Evolutionary conservation across 2,113 vertebrate genomes (phyloP).

Genomic region (Rhinogobius similis): DNA sequence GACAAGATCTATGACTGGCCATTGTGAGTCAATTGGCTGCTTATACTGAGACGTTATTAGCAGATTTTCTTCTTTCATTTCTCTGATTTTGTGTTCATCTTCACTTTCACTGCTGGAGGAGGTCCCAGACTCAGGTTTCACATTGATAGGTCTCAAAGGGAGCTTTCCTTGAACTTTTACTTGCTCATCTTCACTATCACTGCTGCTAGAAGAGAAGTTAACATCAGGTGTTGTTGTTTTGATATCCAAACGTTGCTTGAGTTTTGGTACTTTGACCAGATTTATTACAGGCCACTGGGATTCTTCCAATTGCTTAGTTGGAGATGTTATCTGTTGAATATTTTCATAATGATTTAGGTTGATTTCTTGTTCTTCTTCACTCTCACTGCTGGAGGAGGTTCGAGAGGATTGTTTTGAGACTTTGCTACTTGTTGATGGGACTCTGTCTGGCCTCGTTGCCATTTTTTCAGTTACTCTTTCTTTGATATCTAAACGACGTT

Average conservation of each 20-base stretch:
- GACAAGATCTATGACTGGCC: background rate
- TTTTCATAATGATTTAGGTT: background rate
- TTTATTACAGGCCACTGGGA: background rate
- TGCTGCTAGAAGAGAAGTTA: background rate
- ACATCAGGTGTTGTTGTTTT: background rate
- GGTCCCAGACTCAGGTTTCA: background rate
- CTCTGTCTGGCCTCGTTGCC: background rate
- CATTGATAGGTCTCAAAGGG: background rate
- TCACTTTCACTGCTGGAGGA: conserved; percentile 26
- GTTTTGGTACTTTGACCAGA: conserved; percentile 1
- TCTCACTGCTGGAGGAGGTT: conserved; percentile 25
- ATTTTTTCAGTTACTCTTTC: background rate
- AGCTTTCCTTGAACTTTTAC: background rate
- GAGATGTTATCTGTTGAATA: background rate
- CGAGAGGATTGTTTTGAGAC: background rate
- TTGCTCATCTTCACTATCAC: conserved; percentile 19
- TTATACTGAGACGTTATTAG: background rate
- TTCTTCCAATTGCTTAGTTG: background rate
- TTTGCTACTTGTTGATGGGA: conserved; percentile 1
- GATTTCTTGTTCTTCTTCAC: conserved; percentile 31
- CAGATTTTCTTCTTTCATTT: background rate
- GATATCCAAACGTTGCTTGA: background rate
- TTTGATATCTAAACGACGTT: background rate
- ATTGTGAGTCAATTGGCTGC: background rate
- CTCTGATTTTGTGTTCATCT: conserved; percentile 2